phyloP scores from a whole-genome alignment of 2,113 vertebrate genomes.

The Eclectus roratus region DNA sequence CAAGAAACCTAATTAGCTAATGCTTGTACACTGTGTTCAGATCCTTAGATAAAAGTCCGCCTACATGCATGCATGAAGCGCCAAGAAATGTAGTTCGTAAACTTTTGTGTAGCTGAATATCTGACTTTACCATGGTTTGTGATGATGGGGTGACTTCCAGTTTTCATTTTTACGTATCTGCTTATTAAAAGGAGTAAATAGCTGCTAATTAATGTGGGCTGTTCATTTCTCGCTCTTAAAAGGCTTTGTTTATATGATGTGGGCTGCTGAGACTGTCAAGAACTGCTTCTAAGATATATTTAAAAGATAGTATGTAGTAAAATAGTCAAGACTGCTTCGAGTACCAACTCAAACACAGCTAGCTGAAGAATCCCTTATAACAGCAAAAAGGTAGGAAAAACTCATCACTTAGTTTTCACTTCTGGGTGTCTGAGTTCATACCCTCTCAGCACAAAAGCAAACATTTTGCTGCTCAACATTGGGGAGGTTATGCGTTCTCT shows the following conservation, averaged over 20 bases:
- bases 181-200: constrained; percentile 1
- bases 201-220: neutral
- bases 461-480: neutral
- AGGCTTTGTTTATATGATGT: neutral
- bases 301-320: neutral
- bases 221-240: neutral
- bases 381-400: neutral
- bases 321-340: neutral
- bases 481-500: neutral
- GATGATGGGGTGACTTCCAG: neutral
- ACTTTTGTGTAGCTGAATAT: neutral
- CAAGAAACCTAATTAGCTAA: constrained; percentile 38
- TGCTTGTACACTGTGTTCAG: neutral
- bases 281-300: neutral
- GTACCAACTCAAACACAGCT: neutral
- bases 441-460: neutral
- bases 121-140: neutral
- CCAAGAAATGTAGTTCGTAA: neutral
- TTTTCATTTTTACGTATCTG: neutral
- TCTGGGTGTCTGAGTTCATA: neutral
- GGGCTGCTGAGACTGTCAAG: neutral
- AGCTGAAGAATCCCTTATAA: neutral
- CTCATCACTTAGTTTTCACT: neutral
- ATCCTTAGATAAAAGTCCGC: neutral
- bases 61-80: neutral